Conservation (phyloP, 64 coral and sea anemone species). For the Pachyseris speciosa region DNA sequence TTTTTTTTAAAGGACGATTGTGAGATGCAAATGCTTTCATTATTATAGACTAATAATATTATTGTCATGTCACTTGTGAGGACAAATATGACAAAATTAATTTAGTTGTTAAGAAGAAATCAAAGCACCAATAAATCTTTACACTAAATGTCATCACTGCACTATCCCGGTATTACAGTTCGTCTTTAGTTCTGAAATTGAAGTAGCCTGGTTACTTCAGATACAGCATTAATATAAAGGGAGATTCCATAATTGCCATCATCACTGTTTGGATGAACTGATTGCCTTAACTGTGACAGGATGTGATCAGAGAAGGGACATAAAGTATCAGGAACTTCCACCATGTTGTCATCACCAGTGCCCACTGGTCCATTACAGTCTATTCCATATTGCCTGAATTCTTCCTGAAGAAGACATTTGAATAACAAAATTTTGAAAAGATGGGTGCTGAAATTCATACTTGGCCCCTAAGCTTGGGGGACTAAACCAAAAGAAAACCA, state of each 20-base stretch:
- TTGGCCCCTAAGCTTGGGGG: neutral
- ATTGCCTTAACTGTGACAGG: conserved; percentile 8
- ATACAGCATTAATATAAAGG: conserved; percentile 8
- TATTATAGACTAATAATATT: too few relatives aligned
- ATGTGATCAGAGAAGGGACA: conserved; percentile 13
- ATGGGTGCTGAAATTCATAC: neutral
- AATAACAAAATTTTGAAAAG: neutral
- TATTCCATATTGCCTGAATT: conserved; percentile 50
- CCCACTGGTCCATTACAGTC: conserved; percentile 48
- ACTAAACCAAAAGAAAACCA: neutral
- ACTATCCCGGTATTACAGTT: neutral
- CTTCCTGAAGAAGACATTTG: conserved; percentile 18
- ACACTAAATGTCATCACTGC: too few relatives aligned
- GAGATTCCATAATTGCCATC: conserved; percentile 61
- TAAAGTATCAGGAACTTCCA: conserved; percentile 49
- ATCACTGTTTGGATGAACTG: conserved; percentile 1
- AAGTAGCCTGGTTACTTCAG: conserved; percentile 31
- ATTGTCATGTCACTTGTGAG: too few relatives aligned
- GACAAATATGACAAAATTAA: too few relatives aligned
- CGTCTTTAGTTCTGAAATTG: neutral
- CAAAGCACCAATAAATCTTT: too few relatives aligned
- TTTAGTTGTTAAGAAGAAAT: too few relatives aligned
- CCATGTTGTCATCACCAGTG: neutral
- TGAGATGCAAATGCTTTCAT: too few relatives aligned
- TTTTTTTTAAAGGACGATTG: too few relatives aligned